Evolutionary conservation across 2,888 invertebrate species (phyloP).

Genomic region (Drosophila borborema): DNA sequence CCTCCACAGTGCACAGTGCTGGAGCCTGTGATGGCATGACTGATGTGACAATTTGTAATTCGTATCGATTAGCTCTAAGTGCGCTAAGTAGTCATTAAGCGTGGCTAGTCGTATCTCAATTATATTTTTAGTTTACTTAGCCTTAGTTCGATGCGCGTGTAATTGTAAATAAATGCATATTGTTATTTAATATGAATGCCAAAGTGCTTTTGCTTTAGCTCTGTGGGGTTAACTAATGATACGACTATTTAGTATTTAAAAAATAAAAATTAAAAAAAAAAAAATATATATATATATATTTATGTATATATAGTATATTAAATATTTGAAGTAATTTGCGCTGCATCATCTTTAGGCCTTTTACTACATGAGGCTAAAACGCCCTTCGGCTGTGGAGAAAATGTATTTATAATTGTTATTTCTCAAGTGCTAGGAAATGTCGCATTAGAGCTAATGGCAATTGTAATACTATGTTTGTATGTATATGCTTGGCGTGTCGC

Average conservation of each 20-base stretch:
- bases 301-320: not conserved
- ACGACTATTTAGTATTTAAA: not conserved
- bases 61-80: constrained; percentile 56
- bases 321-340: not conserved
- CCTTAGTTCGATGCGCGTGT: constrained; percentile 58
- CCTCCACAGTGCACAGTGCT: constrained; percentile 15
- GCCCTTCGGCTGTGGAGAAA: constrained; percentile 23
- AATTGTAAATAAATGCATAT: constrained; percentile 60
- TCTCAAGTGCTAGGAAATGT: constrained; percentile 37
- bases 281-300: not conserved
- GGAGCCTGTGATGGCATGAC: constrained; percentile 53
- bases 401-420: constrained; percentile 31
- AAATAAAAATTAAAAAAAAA: not conserved
- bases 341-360: constrained; percentile 20
- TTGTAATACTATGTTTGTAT: constrained; percentile 9
- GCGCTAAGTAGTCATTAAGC: constrained; percentile 71
- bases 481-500: constrained; percentile 2
- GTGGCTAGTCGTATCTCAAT: constrained; percentile 74
- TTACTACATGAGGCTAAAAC: not conserved
- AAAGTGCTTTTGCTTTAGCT: constrained; percentile 4
- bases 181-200: constrained; percentile 37
- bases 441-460: constrained; percentile 13
- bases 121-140: constrained; percentile 43
- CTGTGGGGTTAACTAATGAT: constrained; percentile 36
- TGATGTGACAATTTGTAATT: constrained; percentile 68